A percentile compares a stretch with the other conserved stretches of the same genome.
Evolutionary conservation across 2,797 vertebrate genomes (phyloP).

Genomic region (Kryptolebias ocellatus): DNA sequence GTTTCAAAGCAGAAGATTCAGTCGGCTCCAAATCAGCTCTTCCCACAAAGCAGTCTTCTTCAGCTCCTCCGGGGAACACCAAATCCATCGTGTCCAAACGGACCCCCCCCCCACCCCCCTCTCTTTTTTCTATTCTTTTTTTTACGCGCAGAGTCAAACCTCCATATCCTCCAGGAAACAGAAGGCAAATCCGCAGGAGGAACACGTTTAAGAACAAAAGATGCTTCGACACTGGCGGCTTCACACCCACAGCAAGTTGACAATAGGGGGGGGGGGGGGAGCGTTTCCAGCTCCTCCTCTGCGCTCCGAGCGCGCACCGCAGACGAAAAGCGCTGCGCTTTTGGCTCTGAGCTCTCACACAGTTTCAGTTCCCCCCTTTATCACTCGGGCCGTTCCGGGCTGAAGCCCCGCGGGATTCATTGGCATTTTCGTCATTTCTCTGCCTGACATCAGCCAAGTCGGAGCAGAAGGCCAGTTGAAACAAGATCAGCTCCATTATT

Average conservation of each 20-base stretch:
- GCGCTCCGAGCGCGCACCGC: background rate
- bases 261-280: constrained; percentile 44
- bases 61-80: constrained; percentile 10
- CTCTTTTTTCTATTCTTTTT: background rate
- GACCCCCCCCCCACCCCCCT: too few species aligned
- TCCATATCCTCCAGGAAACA: background rate
- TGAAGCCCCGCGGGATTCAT: background rate
- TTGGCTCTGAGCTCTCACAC: background rate
- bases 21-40: constrained; percentile 25
- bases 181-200: background rate
- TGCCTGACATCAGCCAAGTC: background rate
- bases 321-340: background rate
- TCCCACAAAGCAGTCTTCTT: constrained; percentile 22
- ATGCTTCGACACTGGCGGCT: constrained; percentile 14
- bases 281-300: constrained; percentile 62
- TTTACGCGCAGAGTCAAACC: constrained; percentile 51
- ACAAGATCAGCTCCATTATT: background rate
- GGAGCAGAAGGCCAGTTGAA: background rate
- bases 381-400: background rate
- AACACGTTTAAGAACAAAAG: background rate
- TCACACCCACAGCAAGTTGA: constrained; percentile 40
- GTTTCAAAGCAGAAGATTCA: constrained; percentile 4
- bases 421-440: background rate
- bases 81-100: constrained; percentile 39
- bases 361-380: constrained; percentile 27